These are phyloP conservation scores for Meandrusa payeni DNA, from an alignment of 2,888 invertebrate species.

Conservation along the genomic window DNA sequence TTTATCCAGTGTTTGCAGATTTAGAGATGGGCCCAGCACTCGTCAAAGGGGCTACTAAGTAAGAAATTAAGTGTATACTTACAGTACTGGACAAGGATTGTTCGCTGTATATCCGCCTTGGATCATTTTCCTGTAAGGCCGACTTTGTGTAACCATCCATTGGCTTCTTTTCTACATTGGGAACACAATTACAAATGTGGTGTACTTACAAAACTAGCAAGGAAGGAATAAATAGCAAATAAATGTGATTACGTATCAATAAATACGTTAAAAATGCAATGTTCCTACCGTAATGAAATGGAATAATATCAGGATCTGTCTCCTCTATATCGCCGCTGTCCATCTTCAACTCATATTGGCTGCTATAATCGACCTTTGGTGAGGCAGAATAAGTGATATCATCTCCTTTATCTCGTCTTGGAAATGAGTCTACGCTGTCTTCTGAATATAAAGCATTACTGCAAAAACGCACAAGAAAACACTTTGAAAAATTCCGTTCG, in stretches of 20 bases:
- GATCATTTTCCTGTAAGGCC: conserved; percentile 42
- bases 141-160: conserved; percentile 48
- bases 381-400: conserved; percentile 58
- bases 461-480: conserved; percentile 19
- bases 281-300: conserved; percentile 90
- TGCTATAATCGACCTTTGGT: conserved; percentile 70
- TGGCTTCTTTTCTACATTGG: conserved; percentile 65
- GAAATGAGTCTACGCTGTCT: conserved; percentile 62
- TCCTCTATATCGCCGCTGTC: conserved; percentile 79
- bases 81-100: conserved; percentile 46
- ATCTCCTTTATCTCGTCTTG: conserved; percentile 67
- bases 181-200: no score
- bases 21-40: no score
- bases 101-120: conserved; percentile 48
- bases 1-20: no score
- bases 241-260: no score
- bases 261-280: no score
- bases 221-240: no score
- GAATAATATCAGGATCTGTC: conserved; percentile 92
- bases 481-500: no score
- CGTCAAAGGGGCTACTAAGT: no score
- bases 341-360: conserved; percentile 76
- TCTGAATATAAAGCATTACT: conserved; percentile 61
- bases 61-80: no score
- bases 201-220: no score